Conservation (phyloP, 1,140 invertebrate species). For the Leptopilina boulardi region DNA sequence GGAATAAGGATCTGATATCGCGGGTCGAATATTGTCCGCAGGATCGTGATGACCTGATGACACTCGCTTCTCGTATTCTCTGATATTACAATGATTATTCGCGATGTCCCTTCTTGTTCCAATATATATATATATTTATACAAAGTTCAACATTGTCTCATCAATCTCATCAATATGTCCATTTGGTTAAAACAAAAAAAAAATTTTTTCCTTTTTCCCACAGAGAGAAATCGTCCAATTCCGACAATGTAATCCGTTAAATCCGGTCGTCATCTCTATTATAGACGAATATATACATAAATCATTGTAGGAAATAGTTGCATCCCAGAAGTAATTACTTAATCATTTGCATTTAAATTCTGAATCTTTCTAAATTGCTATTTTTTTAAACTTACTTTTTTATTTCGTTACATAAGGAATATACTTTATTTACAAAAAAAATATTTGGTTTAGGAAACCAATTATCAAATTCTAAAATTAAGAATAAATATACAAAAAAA, state of each 20-base stretch:
- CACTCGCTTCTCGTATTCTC: background rate
- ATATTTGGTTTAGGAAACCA: too few relatives aligned
- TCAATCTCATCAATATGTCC: constrained; percentile 30
- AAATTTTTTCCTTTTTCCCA: background rate
- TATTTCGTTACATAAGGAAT: too few relatives aligned
- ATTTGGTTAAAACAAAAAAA: background rate
- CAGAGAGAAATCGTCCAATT: background rate
- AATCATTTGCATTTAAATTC: background rate
- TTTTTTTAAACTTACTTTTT: too few relatives aligned
- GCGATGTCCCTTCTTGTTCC: background rate
- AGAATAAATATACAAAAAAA: too few relatives aligned
- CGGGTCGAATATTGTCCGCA: background rate
- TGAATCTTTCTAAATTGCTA: too few relatives aligned
- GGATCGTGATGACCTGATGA: constrained; percentile 31
- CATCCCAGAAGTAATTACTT: background rate
- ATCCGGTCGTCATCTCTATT: constrained; percentile 23
- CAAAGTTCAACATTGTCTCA: constrained; percentile 24
- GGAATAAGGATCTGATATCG: background rate
- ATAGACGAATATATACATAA: background rate
- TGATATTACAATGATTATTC: constrained; percentile 10
- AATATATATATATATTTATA: background rate
- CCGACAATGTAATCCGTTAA: background rate
- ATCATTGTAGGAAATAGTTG: background rate
- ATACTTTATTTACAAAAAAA: too few relatives aligned
- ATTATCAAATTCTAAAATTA: too few relatives aligned